Base-by-base conservation (phyloP, 2,113 vertebrate genomes). In the Manacus vitellinus region DNA sequence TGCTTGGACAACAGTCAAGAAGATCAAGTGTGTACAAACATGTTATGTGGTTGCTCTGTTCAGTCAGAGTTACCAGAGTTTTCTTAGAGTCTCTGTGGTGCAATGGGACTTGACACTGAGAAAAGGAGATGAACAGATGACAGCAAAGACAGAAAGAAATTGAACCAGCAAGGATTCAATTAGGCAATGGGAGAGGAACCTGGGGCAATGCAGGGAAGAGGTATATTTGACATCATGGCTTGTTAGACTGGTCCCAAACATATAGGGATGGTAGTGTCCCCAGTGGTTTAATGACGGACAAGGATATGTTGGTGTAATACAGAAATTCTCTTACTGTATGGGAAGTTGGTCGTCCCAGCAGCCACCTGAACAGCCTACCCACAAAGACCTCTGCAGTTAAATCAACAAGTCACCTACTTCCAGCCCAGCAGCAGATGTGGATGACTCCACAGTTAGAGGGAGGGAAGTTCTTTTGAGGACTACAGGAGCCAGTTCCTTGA, bases 401-500 rank as follows among this genome's bases (percentile, higher is more conserved):
- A 20, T 11, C 1, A 0, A 31, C 25, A 89, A 47, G 19, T n/a
- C 49, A 76, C 10, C 49, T 5, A 4, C 33, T n/a, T 76, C 35
- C 18, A 81, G 17, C 49, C 63, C 68, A 55, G 77, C 33, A 94
- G 54, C 44, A 73, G 39, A 33, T 47, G 11, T 49, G 39, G 39
- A 23, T 25, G 35, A 79, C 41, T 12, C 27, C 11, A 27, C 13
- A 59, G 33, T 25, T 4, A 33, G 35, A 56, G 23, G 22, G 28
- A 78, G 71, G 14, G 14, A 73, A 81, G 28, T 30, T 70, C 14
- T 84, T 93, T 25, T 43, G 66, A 75, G 33, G 18, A 43, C 43
- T 51, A 5, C 3, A 1, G 0, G 1, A 89, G n/a, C 17, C 47
- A 51, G 5, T 62, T 51, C 30, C 49, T 84, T 49, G 0, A 8